A percentile compares a stretch with the other conserved stretches of the same genome.
Evolutionary conservation across 2,888 invertebrate species (phyloP).

Genomic region (Parnassius orleans): DNA sequence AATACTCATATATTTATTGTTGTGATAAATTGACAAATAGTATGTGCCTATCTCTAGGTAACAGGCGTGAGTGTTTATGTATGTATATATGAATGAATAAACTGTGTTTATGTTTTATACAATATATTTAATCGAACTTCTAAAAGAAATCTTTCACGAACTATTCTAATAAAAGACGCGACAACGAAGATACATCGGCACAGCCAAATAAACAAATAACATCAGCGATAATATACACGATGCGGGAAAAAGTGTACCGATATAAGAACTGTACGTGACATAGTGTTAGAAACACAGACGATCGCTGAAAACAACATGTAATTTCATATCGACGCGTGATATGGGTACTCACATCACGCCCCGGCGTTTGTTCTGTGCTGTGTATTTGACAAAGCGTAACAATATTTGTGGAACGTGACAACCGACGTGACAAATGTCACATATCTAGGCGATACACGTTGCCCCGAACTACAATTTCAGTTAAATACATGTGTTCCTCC

Average conservation of each 20-base stretch:
- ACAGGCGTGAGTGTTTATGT: no score
- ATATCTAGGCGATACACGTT: conserved; percentile 75
- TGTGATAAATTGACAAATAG: no score
- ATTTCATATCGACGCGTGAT: conserved; percentile 67
- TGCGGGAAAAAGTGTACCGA: conserved; percentile 30
- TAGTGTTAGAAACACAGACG: conserved; percentile 53
- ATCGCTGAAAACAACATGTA: conserved; percentile 62
- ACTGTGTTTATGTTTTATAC: no score
- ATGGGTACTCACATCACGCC: conserved; percentile 57
- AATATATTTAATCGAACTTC: no score
- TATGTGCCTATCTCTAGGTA: no score
- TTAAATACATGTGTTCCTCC: conserved; percentile 67
- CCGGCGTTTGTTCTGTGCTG: conserved; percentile 64
- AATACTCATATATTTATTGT: no score
- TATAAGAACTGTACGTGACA: conserved; percentile 64
- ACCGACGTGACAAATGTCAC: conserved; percentile 67
- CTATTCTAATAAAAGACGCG: conserved; percentile 13
- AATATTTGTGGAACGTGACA: conserved; percentile 80
- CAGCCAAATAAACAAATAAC: conserved; percentile 21
- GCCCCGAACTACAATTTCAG: conserved; percentile 57
- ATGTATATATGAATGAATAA: no score
- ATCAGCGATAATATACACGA: conserved; percentile 23
- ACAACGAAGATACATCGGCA: neutral
- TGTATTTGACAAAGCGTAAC: conserved; percentile 73
- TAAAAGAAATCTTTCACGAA: neutral